Evolutionary conservation across 2,888 invertebrate species (phyloP).

Genomic region (Sarcophaga rosellei): DNA sequence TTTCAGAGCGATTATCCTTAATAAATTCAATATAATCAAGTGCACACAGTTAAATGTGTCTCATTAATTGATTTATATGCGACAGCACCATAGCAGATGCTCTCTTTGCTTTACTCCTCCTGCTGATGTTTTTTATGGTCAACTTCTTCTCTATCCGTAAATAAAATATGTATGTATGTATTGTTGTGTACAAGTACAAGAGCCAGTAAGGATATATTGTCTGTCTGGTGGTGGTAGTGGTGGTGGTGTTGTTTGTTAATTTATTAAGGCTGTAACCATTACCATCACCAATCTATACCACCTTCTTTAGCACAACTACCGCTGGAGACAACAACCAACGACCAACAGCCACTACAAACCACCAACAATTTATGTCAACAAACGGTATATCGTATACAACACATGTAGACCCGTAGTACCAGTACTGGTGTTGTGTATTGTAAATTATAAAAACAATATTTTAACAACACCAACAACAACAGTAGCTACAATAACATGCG

Average conservation of each 20-base stretch:
- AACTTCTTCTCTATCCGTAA: background rate
- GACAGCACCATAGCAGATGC: constrained; percentile 57
- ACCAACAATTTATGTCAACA: constrained; percentile 55
- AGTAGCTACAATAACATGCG: constrained; percentile 8
- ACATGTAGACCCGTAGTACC: constrained; percentile 13
- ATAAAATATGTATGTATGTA: background rate
- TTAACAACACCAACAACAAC: background rate
- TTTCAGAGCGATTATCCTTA: constrained; percentile 62
- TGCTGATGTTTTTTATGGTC: background rate
- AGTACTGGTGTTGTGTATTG: background rate
- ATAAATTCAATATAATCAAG: constrained; percentile 61
- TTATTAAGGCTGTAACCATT: constrained; percentile 52
- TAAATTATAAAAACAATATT: background rate
- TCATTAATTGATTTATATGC: constrained; percentile 67
- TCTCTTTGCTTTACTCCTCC: constrained; percentile 1
- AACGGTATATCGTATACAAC: constrained; percentile 31
- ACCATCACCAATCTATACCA: constrained; percentile 36
- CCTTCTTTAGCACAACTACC: constrained; percentile 24
- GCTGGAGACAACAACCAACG: background rate
- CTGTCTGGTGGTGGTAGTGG: background rate
- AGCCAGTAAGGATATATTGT: background rate
- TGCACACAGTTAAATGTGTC: constrained; percentile 59
- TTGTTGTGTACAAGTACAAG: background rate
- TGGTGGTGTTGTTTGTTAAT: constrained; percentile 34
- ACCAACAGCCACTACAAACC: constrained; percentile 8